Percentiles rank a stretch among this genome's conserved stretches.
Conservation (phyloP, 1,140 invertebrate genomes). For the Diachasmimorpha longicaudata region DNA sequence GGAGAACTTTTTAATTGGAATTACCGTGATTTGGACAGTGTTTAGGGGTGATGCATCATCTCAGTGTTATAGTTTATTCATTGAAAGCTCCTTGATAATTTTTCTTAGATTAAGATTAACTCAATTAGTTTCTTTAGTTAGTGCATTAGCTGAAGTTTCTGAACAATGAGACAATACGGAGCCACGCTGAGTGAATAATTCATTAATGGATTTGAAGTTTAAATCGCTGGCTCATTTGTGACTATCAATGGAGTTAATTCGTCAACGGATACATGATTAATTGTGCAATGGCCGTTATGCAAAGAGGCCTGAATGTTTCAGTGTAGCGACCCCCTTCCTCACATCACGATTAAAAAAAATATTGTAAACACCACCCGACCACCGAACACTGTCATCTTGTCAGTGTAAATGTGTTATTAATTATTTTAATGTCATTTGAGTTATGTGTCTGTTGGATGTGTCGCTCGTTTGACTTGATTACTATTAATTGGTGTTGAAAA, state of each 20-base stretch:
- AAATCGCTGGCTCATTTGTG: neutral
- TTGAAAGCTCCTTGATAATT: neutral
- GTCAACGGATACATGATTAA: constrained; percentile 26
- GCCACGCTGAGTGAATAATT: constrained; percentile 18
- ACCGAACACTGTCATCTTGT: constrained; percentile 58
- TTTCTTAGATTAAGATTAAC: neutral
- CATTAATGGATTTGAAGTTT: neutral
- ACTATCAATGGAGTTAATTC: neutral
- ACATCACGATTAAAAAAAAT: constrained; percentile 45
- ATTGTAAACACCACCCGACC: constrained; percentile 46
- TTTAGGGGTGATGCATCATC: constrained; percentile 11
- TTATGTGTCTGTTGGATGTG: constrained; percentile 27
- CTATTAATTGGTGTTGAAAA: constrained; percentile 19
- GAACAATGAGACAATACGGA: neutral
- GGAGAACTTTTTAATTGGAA: neutral
- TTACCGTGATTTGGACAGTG: neutral
- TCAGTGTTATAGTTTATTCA: neutral
- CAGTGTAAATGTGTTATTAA: constrained; percentile 54
- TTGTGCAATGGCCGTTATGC: constrained; percentile 51
- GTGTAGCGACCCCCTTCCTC: constrained; percentile 60
- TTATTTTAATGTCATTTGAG: constrained; percentile 40
- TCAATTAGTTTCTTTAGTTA: constrained; percentile 5
- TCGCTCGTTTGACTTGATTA: constrained; percentile 17
- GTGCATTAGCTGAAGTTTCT: neutral
- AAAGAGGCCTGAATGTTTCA: constrained; percentile 59